Evolutionary conservation across 2,113 vertebrate species (phyloP).

Genomic region (Heterochromis multidens): DNA sequence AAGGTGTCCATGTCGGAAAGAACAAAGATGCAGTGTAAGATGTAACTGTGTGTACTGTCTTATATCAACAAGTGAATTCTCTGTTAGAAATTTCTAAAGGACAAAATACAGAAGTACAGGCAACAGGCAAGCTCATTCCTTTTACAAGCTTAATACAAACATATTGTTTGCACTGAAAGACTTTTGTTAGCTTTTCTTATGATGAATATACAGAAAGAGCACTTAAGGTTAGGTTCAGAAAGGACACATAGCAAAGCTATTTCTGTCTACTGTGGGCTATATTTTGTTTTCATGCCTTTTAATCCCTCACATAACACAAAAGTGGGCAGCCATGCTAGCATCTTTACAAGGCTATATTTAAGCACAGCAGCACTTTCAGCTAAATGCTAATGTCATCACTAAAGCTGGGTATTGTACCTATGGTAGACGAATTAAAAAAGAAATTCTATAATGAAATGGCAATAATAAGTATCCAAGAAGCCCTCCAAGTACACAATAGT

Average conservation of each 20-base stretch:
- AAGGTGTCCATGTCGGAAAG: background rate
- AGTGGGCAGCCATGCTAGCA: background rate
- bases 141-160: background rate
- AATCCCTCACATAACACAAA: background rate
- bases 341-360: background rate
- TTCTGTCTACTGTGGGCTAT: background rate
- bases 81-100: background rate
- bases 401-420: background rate
- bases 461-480: background rate
- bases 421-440: background rate
- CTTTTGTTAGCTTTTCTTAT: background rate
- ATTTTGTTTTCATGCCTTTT: background rate
- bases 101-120: background rate
- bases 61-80: background rate
- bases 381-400: background rate
- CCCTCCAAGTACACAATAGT: background rate
- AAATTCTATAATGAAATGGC: background rate
- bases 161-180: accelerated
- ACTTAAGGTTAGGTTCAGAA: background rate
- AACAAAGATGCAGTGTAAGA: background rate
- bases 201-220: background rate
- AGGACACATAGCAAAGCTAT: background rate
- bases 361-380: background rate
- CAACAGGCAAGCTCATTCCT: background rate
- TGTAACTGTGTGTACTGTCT: background rate